Evolutionary conservation across 92 coral and sea anemone species (phyloP).

Genomic region (Epizoanthus scotinus): DNA sequence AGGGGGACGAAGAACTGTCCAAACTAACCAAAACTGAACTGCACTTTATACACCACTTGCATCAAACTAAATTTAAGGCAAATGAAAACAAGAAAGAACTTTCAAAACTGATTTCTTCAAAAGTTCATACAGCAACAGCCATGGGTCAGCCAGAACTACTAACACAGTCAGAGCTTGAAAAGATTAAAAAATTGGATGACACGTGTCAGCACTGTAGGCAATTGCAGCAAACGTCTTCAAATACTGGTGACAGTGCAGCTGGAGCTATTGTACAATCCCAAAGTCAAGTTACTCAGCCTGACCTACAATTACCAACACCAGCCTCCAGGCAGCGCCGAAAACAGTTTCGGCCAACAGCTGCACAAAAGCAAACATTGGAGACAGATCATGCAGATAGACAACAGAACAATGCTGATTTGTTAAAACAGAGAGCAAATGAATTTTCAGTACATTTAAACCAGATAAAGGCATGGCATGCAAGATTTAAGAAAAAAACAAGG

Average conservation of each 20-base stretch:
- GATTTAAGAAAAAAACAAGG: constrained; percentile 23
- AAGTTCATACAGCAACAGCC: neutral
- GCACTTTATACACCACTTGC: constrained; percentile 36
- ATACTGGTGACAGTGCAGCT: neutral
- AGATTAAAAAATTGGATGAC: neutral
- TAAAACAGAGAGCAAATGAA: constrained; percentile 43
- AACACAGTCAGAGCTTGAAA: neutral
- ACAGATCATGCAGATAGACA: constrained; percentile 31
- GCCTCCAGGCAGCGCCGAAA: constrained; percentile 25
- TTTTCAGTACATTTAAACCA: constrained; percentile 44
- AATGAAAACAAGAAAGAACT: constrained; percentile 14
- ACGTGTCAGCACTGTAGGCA: neutral
- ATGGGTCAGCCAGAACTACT: neutral
- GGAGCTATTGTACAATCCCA: neutral
- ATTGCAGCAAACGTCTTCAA: neutral
- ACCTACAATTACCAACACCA: neutral
- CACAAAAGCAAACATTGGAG: constrained; percentile 17
- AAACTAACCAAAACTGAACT: constrained; percentile 23
- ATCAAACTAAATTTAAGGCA: neutral
- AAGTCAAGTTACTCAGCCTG: neutral
- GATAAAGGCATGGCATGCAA: constrained; percentile 42
- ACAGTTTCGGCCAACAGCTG: constrained; percentile 42
- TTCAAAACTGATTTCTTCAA: neutral
- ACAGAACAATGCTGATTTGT: constrained; percentile 16
- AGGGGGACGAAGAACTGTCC: constrained; percentile 19